Evolutionary conservation across 2,888 invertebrate genomes (phyloP), one percentile per base, ranked within the genome.

Genomic region (Mystacides longicornis): DNA sequence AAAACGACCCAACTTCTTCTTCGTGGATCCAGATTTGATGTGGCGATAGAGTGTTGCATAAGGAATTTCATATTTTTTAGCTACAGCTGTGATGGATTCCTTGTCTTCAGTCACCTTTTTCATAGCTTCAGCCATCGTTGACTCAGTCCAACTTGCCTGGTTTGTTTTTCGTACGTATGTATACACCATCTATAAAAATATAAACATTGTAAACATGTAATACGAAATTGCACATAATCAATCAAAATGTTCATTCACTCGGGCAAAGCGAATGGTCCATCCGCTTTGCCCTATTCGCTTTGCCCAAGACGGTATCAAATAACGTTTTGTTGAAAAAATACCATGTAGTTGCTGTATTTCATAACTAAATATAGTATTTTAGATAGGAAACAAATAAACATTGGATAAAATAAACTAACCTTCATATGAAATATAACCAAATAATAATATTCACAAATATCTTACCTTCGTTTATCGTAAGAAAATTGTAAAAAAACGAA

Each of bases 1-100:
- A 43, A 43, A 43, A 43, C 43, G 43, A 43, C 43, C 43, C 43
- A 43, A 43, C 43, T 43, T 43, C 43, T 43, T 43, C 43, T 43
- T 43, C 16, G 43, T 43, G 43, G 43, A 43, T 43, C 43, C 43
- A 43, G 43, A 43, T 43, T 43, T 43, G 43, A 43, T 43, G 43
- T 43, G 43, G 43, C 43, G 43, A 43, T 43, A 43, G 43, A 43
- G 43, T 43, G 43, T 43, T 43, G 43, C 43, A 43, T 43, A 43
- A 16, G 43, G 43, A 43, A 43, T 43, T 43, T 43, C 43, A 43
- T 43, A 43, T 43, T 43, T 43, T 43, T 43, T 43, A 43, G 43
- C 7, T 43, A 43, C 43, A 16, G 43, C 43, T 43, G 43, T 43
- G 43, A 43, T 43, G 43, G 43, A 43, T 43, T 43, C 43, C 43